These are phyloP conservation scores for Zenarchopterus dispar DNA, from an alignment of 2,797 vertebrate genomes.

Conservation along the genomic window DNA sequence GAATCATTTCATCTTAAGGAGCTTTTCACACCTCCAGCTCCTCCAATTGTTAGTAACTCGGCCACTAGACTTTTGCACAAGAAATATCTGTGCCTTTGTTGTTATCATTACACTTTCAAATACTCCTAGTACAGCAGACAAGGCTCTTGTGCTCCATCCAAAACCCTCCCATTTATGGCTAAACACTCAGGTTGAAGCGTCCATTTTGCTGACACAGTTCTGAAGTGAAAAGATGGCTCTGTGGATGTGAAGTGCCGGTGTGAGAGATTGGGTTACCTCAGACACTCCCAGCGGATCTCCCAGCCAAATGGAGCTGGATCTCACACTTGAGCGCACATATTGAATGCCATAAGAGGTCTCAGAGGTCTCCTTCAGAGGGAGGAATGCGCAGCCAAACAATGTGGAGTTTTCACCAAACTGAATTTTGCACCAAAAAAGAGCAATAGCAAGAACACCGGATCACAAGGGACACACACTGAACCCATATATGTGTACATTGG, in stretches of 20 bases:
- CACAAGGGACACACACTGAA: constrained; percentile 55
- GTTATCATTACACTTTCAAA: constrained; percentile 10
- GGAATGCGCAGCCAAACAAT: constrained; percentile 79
- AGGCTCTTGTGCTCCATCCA: constrained; percentile 27
- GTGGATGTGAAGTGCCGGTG: constrained; percentile 73
- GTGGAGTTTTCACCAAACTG: constrained; percentile 81
- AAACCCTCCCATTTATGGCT: constrained; percentile 33
- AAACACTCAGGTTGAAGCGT: constrained; percentile 44
- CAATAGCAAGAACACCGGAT: constrained; percentile 60
- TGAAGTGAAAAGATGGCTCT: constrained; percentile 78
- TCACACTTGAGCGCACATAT: constrained; percentile 82
- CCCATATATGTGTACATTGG: constrained; percentile 51
- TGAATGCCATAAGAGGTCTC: constrained; percentile 84
- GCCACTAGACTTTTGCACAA: constrained; percentile 11
- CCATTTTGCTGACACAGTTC: constrained; percentile 80
- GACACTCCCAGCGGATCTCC: constrained; percentile 79
- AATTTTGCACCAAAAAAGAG: constrained; percentile 76
- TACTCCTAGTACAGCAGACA: constrained; percentile 18
- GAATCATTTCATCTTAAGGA: constrained; percentile 34
- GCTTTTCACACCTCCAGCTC: constrained; percentile 51
- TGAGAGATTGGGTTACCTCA: constrained; percentile 84
- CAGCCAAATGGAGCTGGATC: constrained; percentile 84
- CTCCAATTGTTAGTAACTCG: constrained; percentile 54
- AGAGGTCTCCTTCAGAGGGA: constrained; percentile 78
- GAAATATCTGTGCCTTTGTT: constrained; percentile 3